phyloP scores from a whole-genome alignment of 2,113 vertebrate species.

The Platichthys stellatus region DNA sequence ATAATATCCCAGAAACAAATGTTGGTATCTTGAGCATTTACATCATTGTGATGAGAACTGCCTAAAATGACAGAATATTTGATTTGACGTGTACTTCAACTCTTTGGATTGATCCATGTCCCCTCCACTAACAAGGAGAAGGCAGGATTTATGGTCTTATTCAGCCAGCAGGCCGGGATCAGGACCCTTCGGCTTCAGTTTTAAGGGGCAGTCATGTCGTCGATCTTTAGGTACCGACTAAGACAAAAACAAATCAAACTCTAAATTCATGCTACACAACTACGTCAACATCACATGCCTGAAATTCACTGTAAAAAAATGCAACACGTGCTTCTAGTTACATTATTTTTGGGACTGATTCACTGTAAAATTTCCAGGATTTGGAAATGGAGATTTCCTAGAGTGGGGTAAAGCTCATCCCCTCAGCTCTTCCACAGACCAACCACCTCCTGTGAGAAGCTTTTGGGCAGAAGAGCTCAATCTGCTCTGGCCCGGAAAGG shows the following conservation, averaged over 20 bases:
- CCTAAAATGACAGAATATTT: too few relatives aligned
- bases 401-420: conserved; percentile 10
- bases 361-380: background rate
- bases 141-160: too few relatives aligned
- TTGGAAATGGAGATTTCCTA: conserved; percentile 25
- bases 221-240: too few relatives aligned
- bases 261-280: background rate
- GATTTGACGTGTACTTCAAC: too few relatives aligned
- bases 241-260: background rate
- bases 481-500: conserved; percentile 34
- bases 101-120: too few relatives aligned
- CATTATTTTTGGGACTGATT: background rate
- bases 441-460: conserved; percentile 20
- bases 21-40: too few relatives aligned
- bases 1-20: too few relatives aligned
- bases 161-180: too few relatives aligned
- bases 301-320: background rate
- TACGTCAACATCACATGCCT: background rate
- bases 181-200: too few relatives aligned
- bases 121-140: too few relatives aligned
- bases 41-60: too few relatives aligned
- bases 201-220: too few relatives aligned
- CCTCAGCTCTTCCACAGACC: conserved; percentile 25
- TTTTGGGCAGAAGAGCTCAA: conserved; percentile 32
- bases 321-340: background rate